Evolutionary conservation across 2,113 vertebrate genomes (phyloP).

Genomic region (Paedocypris sp.): DNA sequence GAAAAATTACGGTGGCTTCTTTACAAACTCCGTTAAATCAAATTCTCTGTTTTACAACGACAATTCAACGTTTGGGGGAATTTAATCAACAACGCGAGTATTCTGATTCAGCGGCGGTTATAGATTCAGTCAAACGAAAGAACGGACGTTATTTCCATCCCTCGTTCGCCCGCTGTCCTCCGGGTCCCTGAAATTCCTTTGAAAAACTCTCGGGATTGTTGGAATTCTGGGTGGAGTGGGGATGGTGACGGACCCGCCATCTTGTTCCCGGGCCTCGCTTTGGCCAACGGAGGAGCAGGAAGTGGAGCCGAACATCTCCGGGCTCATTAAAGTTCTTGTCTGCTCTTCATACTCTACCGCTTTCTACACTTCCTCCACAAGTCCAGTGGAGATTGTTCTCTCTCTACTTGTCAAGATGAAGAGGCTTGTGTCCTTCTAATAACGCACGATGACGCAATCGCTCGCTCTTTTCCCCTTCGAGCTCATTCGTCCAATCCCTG

Average conservation of each 20-base stretch:
- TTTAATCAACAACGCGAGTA: too few species aligned
- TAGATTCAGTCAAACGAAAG: too few species aligned
- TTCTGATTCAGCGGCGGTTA: too few species aligned
- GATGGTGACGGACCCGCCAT: conserved; percentile 27
- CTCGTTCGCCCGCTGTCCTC: conserved; percentile 47
- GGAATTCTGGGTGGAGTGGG: conserved; percentile 50
- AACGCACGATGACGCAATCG: conserved; percentile 21
- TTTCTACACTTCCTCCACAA: too few species aligned
- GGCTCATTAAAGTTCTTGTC: neutral
- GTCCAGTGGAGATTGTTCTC: conserved; percentile 6
- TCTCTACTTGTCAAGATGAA: conserved; percentile 16
- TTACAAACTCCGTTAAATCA: too few species aligned
- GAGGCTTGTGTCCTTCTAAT: conserved; percentile 17
- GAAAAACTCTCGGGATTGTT: conserved; percentile 54
- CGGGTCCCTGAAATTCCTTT: conserved; percentile 55
- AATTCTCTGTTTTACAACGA: too few species aligned
- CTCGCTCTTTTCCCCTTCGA: conserved; percentile 17
- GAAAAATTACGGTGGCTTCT: too few species aligned
- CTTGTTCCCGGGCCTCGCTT: too few species aligned
- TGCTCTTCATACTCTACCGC: too few species aligned
- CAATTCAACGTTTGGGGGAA: too few species aligned
- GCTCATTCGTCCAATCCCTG: neutral
- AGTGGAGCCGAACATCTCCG: neutral
- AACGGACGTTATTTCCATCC: conserved; percentile 48
- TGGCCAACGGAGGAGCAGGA: too few species aligned